phyloP scores from a whole-genome alignment of 30 jellyfish, hydroid and myxozoan species.

The Rhopilema esculentum region DNA sequence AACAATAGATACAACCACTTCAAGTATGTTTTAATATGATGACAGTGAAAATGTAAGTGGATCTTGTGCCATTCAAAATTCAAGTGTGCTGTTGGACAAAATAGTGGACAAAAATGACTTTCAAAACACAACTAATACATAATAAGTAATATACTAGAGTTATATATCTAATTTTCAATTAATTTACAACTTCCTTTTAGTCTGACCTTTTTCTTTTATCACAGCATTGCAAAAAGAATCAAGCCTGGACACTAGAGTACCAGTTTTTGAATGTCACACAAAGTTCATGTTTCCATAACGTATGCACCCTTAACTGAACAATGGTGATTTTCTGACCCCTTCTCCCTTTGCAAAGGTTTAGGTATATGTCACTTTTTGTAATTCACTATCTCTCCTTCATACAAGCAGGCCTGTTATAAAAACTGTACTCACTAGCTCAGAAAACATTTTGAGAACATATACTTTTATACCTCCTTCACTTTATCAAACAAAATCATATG shows the following conservation, averaged over 20 bases:
- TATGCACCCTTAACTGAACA: neutral
- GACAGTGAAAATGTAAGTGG: conserved; percentile 22
- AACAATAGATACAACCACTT: neutral
- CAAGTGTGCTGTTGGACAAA: conserved; percentile 16
- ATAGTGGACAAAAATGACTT: conserved; percentile 2
- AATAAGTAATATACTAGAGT: neutral
- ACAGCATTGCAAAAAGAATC: neutral
- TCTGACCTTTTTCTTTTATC: neutral
- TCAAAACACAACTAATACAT: neutral
- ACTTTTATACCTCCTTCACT: neutral
- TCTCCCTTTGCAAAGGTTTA: neutral
- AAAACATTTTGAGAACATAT: neutral
- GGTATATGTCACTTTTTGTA: neutral
- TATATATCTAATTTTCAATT: too few relatives aligned
- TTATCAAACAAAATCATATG: neutral
- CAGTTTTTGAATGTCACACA: neutral
- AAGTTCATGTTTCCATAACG: neutral
- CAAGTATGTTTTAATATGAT: neutral
- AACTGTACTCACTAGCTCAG: neutral
- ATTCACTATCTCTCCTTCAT: neutral
- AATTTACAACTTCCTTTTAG: neutral
- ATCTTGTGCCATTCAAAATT: conserved; percentile 4
- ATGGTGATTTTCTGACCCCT: neutral
- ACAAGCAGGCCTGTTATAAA: neutral
- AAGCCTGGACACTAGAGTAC: neutral